Percentiles rank a stretch among this genome's conserved stretches.
Evolutionary conservation across 2,888 invertebrate genomes (phyloP).

Genomic region (Torymus auratus): DNA sequence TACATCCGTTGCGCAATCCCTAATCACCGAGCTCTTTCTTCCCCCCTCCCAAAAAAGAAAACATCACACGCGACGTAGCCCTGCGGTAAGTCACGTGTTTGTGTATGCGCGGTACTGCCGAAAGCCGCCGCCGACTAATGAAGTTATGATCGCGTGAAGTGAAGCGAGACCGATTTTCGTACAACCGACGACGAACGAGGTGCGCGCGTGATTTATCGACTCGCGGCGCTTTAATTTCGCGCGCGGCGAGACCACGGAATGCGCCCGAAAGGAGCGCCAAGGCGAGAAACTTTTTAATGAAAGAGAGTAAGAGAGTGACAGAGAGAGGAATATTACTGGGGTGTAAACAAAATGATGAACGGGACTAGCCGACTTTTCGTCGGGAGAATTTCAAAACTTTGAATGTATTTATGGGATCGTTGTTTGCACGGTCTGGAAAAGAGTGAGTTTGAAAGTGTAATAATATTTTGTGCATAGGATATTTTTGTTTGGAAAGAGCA

Average conservation of each 20-base stretch:
- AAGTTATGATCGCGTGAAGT: slow-evolving; percentile 33
- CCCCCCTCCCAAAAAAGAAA: background rate
- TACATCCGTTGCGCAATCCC: slow-evolving; percentile 24
- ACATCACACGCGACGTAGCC: slow-evolving; percentile 13
- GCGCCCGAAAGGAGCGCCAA: background rate
- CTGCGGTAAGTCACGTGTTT: slow-evolving; percentile 34
- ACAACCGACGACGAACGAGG: background rate
- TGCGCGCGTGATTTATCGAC: slow-evolving; percentile 43
- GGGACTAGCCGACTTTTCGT: background rate
- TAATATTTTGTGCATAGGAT: no score
- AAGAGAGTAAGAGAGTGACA: background rate
- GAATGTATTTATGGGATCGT: no score
- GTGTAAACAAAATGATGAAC: slow-evolving; percentile 7
- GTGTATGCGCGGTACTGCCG: background rate
- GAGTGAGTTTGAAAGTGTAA: no score
- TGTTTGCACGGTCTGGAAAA: no score
- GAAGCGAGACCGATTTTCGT: slow-evolving; percentile 18
- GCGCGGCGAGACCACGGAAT: background rate
- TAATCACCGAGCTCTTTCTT: background rate
- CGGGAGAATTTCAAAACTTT: no score
- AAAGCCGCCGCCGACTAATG: slow-evolving; percentile 31
- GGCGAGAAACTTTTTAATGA: slow-evolving; percentile 27
- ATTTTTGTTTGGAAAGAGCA: no score
- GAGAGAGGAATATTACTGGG: background rate
- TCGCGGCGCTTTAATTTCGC: slow-evolving; percentile 16